Evolutionary conservation across 2,888 invertebrate genomes (phyloP).

Genomic region (Orthonevra nobilis): DNA sequence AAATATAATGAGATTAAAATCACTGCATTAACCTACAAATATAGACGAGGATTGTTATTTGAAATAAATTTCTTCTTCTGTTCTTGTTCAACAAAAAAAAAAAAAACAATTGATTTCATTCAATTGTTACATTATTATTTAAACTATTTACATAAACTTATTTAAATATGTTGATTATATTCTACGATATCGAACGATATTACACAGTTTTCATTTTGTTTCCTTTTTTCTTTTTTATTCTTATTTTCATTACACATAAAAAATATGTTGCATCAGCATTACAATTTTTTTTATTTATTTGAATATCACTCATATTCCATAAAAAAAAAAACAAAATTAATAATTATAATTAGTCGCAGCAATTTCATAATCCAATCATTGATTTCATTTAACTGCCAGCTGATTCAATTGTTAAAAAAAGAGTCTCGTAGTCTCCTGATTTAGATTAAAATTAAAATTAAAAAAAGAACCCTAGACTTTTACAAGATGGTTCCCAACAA

Average conservation of each 20-base stretch:
- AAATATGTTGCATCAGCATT: background rate
- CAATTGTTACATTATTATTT: conserved; percentile 1
- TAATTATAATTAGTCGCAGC: conserved; percentile 52
- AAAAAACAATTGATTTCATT: conserved; percentile 34
- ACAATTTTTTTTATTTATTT: conserved; percentile 15
- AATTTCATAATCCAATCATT: too few species aligned
- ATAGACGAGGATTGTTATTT: conserved; percentile 54
- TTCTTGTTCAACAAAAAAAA: too few species aligned
- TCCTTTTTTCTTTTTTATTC: conserved; percentile 19
- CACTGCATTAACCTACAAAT: conserved; percentile 63
- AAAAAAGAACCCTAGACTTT: conserved; percentile 33
- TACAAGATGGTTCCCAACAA: conserved; percentile 15
- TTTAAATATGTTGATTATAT: conserved; percentile 37
- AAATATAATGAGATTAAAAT: conserved; percentile 71
- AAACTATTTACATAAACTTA: conserved; percentile 57
- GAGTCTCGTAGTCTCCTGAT: conserved; percentile 74
- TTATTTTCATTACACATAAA: conserved; percentile 15
- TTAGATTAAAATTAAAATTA: conserved; percentile 60
- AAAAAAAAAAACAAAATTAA: conserved; percentile 56
- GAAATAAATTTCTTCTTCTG: conserved; percentile 4
- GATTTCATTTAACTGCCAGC: too few species aligned
- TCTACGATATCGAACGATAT: conserved; percentile 70
- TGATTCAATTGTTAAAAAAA: too few species aligned
- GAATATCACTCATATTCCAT: conserved; percentile 17
- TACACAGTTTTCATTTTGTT: conserved; percentile 61